A percentile compares a stretch with the other conserved stretches of the same genome.
Evolutionary conservation across 2,888 invertebrate genomes (phyloP).

Genomic region (Trissolcus brochymenae): DNA sequence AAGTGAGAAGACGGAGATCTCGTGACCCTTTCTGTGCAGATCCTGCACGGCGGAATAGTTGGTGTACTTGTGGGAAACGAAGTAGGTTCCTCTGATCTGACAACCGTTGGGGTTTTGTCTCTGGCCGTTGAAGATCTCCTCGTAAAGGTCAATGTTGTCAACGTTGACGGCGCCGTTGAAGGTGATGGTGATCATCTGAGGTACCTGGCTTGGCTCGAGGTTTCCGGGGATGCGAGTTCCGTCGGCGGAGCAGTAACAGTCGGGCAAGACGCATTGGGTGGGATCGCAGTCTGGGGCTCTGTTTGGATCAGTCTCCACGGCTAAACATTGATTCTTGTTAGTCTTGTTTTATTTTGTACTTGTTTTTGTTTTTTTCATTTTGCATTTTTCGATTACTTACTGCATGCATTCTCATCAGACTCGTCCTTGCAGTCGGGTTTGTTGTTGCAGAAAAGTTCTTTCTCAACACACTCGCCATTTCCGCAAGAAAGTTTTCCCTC

Average conservation of each 20-base stretch:
- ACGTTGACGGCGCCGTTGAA: conserved; percentile 96
- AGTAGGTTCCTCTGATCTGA: conserved; percentile 93
- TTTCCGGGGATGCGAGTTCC: conserved; percentile 92
- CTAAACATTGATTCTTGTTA: conserved; percentile 75
- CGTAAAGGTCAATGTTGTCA: conserved; percentile 94
- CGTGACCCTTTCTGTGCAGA: conserved; percentile 92
- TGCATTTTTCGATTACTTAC: conserved; percentile 81
- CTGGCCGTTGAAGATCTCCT: conserved; percentile 92
- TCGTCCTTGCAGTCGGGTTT: conserved; percentile 95
- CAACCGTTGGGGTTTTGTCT: conserved; percentile 95
- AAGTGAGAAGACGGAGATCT: conserved; percentile 95
- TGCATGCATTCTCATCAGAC: conserved; percentile 96
- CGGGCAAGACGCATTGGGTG: conserved; percentile 91
- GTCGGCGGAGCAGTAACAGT: conserved; percentile 95
- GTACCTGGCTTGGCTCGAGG: conserved; percentile 89
- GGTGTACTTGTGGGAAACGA: conserved; percentile 94
- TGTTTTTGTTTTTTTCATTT: background rate
- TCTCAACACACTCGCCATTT: conserved; percentile 93
- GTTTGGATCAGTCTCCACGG: conserved; percentile 93
- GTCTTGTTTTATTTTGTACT: background rate
- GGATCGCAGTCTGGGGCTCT: conserved; percentile 94
- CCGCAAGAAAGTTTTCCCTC: conserved; percentile 94
- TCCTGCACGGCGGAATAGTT: conserved; percentile 96
- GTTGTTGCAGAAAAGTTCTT: conserved; percentile 94
- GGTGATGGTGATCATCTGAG: conserved; percentile 94